A percentile compares a stretch with the other conserved stretches of the same genome.
These are phyloP conservation scores for Clarias laeviceps DNA, from an alignment of 2,797 vertebrate genomes.

Conservation along the genomic window DNA sequence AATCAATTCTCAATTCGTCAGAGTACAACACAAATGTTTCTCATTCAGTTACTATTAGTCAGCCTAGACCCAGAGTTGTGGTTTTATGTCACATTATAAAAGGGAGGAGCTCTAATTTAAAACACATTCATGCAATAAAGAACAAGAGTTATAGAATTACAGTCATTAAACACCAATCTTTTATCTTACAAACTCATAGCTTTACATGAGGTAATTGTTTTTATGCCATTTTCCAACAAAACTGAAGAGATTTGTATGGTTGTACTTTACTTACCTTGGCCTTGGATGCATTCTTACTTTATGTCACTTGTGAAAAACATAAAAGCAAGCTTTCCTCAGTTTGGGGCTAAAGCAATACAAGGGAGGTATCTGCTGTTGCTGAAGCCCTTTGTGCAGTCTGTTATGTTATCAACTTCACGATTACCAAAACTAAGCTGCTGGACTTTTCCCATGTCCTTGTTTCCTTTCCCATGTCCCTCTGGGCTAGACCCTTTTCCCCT, in stretches of 20 bases:
- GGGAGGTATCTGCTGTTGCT: background rate
- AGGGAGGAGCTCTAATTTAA: conserved; percentile 31
- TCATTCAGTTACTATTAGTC: conserved; percentile 9
- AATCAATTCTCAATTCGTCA: background rate
- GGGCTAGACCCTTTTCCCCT: conserved; percentile 61
- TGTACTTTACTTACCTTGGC: conserved; percentile 42
- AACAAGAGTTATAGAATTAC: conserved; percentile 19
- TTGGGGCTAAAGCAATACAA: conserved; percentile 3
- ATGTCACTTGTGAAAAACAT: conserved; percentile 19
- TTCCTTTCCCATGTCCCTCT: conserved; percentile 70
- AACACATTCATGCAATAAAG: conserved; percentile 7
- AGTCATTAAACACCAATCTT: conserved; percentile 17
- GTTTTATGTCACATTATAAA: conserved; percentile 24
- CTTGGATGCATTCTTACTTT: conserved; percentile 18
- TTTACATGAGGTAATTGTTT: background rate
- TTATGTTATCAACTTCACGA: conserved; percentile 69
- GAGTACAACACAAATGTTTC: conserved; percentile 17
- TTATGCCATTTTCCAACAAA: conserved; percentile 19
- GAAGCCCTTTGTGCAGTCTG: conserved; percentile 45
- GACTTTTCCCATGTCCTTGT: conserved; percentile 71
- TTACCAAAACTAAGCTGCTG: conserved; percentile 48
- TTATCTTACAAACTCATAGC: conserved; percentile 1
- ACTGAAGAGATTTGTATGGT: background rate
- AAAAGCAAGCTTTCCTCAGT: conserved; percentile 19
- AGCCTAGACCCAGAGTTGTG: conserved; percentile 3